These are phyloP conservation scores for Diadegma fenestrale DNA, from an alignment of 2,888 invertebrate species.

Conservation along the genomic window DNA sequence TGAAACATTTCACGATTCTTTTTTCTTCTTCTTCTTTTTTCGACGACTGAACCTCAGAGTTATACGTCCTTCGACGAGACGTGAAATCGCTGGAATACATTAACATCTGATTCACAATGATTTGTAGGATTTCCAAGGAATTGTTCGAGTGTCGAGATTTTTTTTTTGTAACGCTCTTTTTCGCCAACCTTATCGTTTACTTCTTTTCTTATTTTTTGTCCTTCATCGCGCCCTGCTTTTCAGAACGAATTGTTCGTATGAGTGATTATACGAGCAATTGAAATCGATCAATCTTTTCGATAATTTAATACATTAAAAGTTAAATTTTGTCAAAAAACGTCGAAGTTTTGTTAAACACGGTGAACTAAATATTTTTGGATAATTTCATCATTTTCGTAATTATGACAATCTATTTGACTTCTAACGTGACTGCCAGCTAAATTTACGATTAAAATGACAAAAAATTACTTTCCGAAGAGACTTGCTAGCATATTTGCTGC, in stretches of 20 bases:
- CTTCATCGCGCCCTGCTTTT: neutral
- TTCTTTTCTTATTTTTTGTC: conserved; percentile 1
- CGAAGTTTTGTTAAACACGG: too few relatives aligned
- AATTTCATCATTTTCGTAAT: too few relatives aligned
- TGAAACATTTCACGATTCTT: conserved; percentile 51
- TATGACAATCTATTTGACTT: too few relatives aligned
- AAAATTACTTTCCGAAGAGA: too few relatives aligned
- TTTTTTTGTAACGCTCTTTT: conserved; percentile 14
- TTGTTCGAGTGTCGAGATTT: conserved; percentile 49
- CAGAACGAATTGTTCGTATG: neutral
- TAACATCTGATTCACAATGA: conserved; percentile 67
- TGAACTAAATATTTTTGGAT: too few relatives aligned
- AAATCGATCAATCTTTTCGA: neutral
- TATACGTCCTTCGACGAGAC: conserved; percentile 26
- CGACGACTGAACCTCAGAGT: conserved; percentile 13
- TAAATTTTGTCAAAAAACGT: too few relatives aligned
- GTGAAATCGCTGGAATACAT: conserved; percentile 59
- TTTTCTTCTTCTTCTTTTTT: conserved; percentile 28
- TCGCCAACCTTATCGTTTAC: neutral
- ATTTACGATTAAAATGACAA: too few relatives aligned
- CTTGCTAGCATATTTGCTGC: too few relatives aligned
- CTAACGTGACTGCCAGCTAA: too few relatives aligned
- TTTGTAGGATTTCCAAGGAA: conserved; percentile 57
- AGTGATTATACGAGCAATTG: neutral
- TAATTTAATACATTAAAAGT: too few relatives aligned